phyloP scores from a whole-genome alignment of 1,140 invertebrate genomes.

The Neodiprion lecontei region DNA sequence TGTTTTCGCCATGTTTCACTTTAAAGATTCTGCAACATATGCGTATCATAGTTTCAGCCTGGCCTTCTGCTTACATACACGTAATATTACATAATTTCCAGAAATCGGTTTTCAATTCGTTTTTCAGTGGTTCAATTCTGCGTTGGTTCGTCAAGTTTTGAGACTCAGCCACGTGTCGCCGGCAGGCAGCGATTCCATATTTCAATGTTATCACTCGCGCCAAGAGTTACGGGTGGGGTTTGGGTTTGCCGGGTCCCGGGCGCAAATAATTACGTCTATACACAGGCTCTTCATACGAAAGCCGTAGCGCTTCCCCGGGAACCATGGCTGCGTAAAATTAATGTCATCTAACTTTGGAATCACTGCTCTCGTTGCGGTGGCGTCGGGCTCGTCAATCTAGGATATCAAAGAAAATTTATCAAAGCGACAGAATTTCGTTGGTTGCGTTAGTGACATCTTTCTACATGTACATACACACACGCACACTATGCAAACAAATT shows the following conservation, averaged over 20 bases:
- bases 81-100: too few species aligned
- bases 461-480: too few species aligned
- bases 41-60: too few species aligned
- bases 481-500: too few species aligned
- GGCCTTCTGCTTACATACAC: too few species aligned
- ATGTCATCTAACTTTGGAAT: constrained; percentile 5
- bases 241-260: background rate
- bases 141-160: background rate
- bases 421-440: background rate
- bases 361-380: background rate
- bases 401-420: background rate
- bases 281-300: background rate
- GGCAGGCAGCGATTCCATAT: background rate
- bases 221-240: background rate
- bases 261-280: background rate
- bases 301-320: background rate
- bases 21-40: too few species aligned
- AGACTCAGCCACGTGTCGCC: background rate
- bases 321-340: background rate
- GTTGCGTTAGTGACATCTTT: background rate
- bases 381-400: background rate
- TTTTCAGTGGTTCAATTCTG: background rate
- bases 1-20: too few species aligned
- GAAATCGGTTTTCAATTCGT: too few species aligned
- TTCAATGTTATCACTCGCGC: background rate